These are phyloP conservation scores for Cottoperca gobio DNA, from an alignment of 2,797 vertebrate genomes.

Conservation along the genomic window DNA sequence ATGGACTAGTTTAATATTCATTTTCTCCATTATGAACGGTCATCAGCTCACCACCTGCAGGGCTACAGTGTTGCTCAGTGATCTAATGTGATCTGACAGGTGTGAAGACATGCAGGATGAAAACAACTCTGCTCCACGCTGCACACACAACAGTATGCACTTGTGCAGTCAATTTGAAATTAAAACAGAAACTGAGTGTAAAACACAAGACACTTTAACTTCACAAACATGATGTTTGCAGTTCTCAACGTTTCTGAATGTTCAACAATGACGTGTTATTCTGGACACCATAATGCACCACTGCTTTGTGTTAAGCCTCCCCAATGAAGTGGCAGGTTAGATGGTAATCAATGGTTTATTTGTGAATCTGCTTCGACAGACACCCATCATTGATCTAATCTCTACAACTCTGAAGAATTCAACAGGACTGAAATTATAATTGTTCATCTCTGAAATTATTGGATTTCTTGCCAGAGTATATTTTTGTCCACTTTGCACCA, in stretches of 20 bases:
- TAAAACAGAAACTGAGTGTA: not conserved
- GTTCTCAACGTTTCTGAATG: not conserved
- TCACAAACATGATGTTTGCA: not conserved
- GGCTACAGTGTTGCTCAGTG: conserved; percentile 41
- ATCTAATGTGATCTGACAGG: conserved; percentile 47
- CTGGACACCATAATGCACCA: too few species aligned
- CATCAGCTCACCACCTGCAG: conserved; percentile 46
- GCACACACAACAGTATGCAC: not conserved
- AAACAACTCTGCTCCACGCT: conserved; percentile 1
- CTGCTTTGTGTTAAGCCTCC: too few species aligned
- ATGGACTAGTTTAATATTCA: conserved; percentile 38
- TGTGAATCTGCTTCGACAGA: too few species aligned
- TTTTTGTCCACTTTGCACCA: not conserved
- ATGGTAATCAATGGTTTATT: too few species aligned
- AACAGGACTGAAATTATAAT: not conserved
- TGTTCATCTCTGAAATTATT: not conserved
- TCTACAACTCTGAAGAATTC: too few species aligned
- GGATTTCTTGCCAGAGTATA: not conserved
- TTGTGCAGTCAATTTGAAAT: too few species aligned
- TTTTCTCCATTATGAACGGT: conserved; percentile 50
- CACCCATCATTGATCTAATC: too few species aligned
- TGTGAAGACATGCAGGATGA: not conserved
- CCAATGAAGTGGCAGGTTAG: too few species aligned
- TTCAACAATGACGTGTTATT: too few species aligned
- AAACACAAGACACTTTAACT: not conserved